Evolutionary conservation across 1,140 invertebrate genomes (phyloP).

Genomic region (Scaptomyza graminum): DNA sequence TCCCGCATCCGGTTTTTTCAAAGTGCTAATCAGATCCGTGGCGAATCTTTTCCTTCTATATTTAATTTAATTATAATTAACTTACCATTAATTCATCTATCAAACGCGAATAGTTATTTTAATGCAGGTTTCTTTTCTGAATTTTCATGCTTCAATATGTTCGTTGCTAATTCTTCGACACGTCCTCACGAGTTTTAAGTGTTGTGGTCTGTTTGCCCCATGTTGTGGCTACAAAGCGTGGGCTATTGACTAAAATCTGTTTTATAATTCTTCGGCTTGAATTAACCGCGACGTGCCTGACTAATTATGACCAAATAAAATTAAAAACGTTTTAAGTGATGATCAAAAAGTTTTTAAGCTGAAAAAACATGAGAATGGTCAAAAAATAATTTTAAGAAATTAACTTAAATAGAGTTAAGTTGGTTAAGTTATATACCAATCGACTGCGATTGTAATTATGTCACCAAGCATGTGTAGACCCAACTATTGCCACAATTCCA

Average conservation of each 20-base stretch:
- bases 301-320: conserved; percentile 66
- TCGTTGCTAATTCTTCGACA: conserved; percentile 39
- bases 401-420: too few relatives aligned
- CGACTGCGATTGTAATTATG: neutral
- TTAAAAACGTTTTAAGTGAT: conserved; percentile 7
- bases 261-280: conserved; percentile 46
- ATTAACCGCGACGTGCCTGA: conserved; percentile 29
- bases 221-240: conserved; percentile 12
- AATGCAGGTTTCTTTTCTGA: conserved; percentile 34
- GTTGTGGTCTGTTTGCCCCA: neutral
- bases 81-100: conserved; percentile 53
- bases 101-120: conserved; percentile 42
- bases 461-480: neutral
- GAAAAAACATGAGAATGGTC: neutral
- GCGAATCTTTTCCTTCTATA: conserved; percentile 38
- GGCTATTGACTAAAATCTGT: conserved; percentile 10
- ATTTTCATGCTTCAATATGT: conserved; percentile 50
- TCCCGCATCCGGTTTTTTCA: conserved; percentile 52
- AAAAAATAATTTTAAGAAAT: neutral
- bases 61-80: conserved; percentile 6
- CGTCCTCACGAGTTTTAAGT: conserved; percentile 52
- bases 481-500: conserved; percentile 4
- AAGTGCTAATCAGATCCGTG: conserved; percentile 68
- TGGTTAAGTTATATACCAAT: neutral
- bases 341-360: neutral